Evolutionary conservation across 1,140 invertebrate genomes (phyloP), one percentile per base, ranked within the genome.

Genomic region (Leptopilina boulardi): DNA sequence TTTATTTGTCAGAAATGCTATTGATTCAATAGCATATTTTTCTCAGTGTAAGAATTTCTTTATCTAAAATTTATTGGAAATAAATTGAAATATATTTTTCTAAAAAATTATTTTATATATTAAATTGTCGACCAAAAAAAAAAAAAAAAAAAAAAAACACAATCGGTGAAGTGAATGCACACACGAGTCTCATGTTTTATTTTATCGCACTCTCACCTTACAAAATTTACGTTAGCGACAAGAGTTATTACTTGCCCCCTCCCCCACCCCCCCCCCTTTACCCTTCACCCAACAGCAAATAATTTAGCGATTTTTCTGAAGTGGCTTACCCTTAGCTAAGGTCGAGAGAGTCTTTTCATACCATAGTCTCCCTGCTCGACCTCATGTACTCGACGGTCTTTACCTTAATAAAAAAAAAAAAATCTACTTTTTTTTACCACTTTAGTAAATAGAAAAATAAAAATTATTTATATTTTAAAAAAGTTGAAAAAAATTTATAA

Each of bases 221-320:
- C 42, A 47, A n/a, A n/a, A 47, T 47, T 47, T 47, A 47, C 42
- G 42, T 47, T 47, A 47, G 42, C 11, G n/a, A 47, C 42, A 11
- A 47, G 42, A 47, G 42, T 47, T 47, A 47, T 47, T 47, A 41
- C 71, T 13, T 47, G 21, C 26, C 66, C 73, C 70, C n/a, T n/a
- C n/a, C n/a, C n/a, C n/a, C n/a, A n/a, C n/a, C n/a, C n/a, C n/a
- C n/a, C n/a, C n/a, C n/a, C n/a, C n/a, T n/a, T n/a, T n/a, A n/a
- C n/a, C n/a, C n/a, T n/a, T n/a, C n/a, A n/a, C n/a, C n/a, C n/a
- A n/a, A 75, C 72, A 59, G 59, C 74, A 66, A 78, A 75, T 71
- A 70, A 75, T 78, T 71, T 75, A 30, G 15, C 72, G 38, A 78
- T 75, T 78, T 51, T 73, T 71, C 30, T 30, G 8, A 13, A 71